Evolutionary conservation across 2,113 vertebrate genomes (phyloP), one percentile per base, ranked within the genome.

Genomic region (Muntiacus muntjak): DNA sequence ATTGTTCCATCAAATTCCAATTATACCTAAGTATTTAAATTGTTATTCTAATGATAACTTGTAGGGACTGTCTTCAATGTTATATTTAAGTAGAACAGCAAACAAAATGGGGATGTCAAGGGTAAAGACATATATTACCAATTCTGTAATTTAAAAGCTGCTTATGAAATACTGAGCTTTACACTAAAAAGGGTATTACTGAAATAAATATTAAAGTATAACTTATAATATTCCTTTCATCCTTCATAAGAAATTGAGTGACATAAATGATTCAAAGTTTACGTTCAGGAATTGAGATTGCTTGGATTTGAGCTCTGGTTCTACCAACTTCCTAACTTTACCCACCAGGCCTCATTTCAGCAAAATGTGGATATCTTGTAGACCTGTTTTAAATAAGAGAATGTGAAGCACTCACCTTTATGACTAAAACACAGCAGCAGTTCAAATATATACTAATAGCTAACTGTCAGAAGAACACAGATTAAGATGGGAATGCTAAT

Each of bases 181-280:
- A 30, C 23, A 84, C 40, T 76, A 40, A 94, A 91, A 97, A 92
- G 67, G 13, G 5, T 45, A 78, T 36, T 52, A 86, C 15, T 89
- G 54, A 83, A 93, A 95, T 92, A 82, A 82, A 89, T 13, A 91
- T 28, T 84, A 86, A 96, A 89, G 67, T 58, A 60, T 62, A 97
- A 64, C 40, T 86, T 94, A 6, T 13, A 91, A 78, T 30, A 74
- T 45, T 47, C 40, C 21, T 95, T 74, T 95, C 19, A 55, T 58
- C 8, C 12, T 91, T 79, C 30, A 17, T 26, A 71, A 54, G 43
- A 89, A 94, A 92, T 50, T 86, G 33, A 81, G 25, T 11, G 40
- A 43, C 30, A 6, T 23, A 87, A 90, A 84, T 4, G 16, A 88
- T 28, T 84, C 82, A 71, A 23, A 33, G 17, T 92, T 93, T 87